Conservation (phyloP, 2,113 vertebrate genomes). For the Tachysurus fulvidraco region DNA sequence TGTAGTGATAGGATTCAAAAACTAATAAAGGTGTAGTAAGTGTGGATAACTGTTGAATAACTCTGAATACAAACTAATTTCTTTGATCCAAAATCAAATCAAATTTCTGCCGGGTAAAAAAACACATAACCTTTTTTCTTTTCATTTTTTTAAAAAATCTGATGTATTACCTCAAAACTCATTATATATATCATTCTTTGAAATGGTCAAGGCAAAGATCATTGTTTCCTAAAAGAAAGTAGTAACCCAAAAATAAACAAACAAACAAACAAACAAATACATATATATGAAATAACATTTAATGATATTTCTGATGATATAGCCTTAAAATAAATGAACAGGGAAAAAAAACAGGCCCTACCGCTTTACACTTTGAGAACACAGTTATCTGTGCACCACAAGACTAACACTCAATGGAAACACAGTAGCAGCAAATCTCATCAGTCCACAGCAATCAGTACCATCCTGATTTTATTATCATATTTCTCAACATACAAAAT, state of each 20-base stretch:
- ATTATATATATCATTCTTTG: too few relatives aligned
- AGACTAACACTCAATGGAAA: not conserved
- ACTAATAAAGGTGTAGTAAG: not conserved
- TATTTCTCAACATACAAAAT: not conserved
- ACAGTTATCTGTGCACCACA: slow-evolving; percentile 1
- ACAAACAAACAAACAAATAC: not conserved
- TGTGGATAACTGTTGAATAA: too few relatives aligned
- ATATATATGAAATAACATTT: not conserved
- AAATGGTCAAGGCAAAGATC: not conserved
- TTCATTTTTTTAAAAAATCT: too few relatives aligned
- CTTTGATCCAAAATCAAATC: too few relatives aligned
- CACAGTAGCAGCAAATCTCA: slow-evolving; percentile 3
- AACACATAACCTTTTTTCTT: too few relatives aligned
- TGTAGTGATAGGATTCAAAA: not conserved
- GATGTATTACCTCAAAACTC: too few relatives aligned
- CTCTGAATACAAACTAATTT: too few relatives aligned
- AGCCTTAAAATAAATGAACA: not conserved
- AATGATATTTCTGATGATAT: not conserved
- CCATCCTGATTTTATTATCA: not conserved
- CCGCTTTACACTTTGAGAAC: not conserved
- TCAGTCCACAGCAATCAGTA: not conserved
- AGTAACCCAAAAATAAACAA: not conserved
- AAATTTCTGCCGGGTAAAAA: too few relatives aligned
- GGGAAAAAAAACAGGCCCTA: not conserved
- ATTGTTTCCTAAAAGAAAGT: not conserved